Evolutionary conservation across 2,797 vertebrate species (phyloP).

Genomic region (Ibycter americanus): DNA sequence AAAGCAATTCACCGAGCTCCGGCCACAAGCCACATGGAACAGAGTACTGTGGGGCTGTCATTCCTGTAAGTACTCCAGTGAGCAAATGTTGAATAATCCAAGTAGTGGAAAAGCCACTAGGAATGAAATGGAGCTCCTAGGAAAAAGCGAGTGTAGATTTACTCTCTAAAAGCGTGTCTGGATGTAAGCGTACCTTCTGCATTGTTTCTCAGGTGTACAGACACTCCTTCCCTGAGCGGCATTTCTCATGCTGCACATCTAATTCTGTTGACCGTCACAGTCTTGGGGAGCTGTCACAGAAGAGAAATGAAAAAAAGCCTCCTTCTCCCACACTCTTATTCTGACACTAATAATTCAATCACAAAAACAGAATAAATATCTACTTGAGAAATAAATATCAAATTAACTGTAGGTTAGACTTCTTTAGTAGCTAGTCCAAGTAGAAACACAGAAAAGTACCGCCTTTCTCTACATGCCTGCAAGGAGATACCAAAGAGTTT

Average conservation of each 20-base stretch:
- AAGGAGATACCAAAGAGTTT: not conserved
- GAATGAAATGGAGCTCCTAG: not conserved
- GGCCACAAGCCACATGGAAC: not conserved
- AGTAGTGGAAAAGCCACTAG: not conserved
- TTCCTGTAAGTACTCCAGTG: not conserved
- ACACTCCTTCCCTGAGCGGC: fast-evolving
- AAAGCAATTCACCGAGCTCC: not conserved
- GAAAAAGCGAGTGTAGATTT: not conserved
- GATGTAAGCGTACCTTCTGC: not conserved
- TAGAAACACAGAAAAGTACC: not conserved
- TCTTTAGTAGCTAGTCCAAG: not conserved
- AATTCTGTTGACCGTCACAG: not conserved
- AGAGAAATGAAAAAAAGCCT: not conserved
- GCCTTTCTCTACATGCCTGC: not conserved
- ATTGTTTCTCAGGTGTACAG: not conserved
- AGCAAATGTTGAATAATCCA: not conserved
- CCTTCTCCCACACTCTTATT: not conserved
- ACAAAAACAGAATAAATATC: not conserved
- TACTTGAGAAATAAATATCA: not conserved
- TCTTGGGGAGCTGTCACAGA: not conserved
- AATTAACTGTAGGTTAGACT: not conserved
- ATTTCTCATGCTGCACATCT: not conserved
- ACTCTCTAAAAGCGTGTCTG: not conserved
- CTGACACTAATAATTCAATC: not conserved
- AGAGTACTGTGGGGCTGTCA: not conserved